A percentile compares a stretch with the other conserved stretches of the same genome.
Evolutionary conservation across 2,113 vertebrate genomes (phyloP).

Genomic region (Romanogobio albipinnatus): DNA sequence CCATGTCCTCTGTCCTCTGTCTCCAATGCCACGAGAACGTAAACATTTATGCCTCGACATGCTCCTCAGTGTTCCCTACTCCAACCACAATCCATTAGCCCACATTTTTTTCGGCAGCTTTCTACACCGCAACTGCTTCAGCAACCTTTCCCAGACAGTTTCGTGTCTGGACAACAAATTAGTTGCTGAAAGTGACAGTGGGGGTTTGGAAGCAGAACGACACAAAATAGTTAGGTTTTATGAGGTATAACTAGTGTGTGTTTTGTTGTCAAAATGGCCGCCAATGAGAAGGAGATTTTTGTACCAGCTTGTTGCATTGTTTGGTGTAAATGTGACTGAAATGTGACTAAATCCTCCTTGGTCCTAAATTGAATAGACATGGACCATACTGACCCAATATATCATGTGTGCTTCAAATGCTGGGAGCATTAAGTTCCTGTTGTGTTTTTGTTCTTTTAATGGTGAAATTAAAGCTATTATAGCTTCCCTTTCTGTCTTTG

Average conservation of each 20-base stretch:
- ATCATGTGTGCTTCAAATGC: not conserved
- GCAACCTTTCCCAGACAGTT: not conserved
- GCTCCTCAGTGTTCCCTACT: constrained; percentile 37
- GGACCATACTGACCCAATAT: not conserved
- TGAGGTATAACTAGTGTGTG: not conserved
- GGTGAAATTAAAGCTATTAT: not conserved
- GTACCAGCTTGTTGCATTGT: not conserved
- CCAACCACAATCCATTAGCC: constrained; percentile 59
- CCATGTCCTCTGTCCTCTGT: constrained; percentile 56
- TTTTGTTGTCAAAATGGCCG: constrained; percentile 4
- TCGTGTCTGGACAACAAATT: not conserved
- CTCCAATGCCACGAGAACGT: constrained; percentile 52
- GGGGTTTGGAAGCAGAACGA: not conserved
- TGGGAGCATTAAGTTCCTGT: not conserved
- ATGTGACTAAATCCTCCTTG: not conserved
- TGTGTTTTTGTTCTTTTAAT: not conserved
- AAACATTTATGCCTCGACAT: constrained; percentile 58
- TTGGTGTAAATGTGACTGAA: constrained; percentile 54
- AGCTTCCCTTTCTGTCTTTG: not conserved
- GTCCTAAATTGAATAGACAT: constrained; percentile 65
- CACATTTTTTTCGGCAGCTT: constrained; percentile 46
- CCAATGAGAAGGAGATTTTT: not conserved
- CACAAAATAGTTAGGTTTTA: constrained; percentile 8
- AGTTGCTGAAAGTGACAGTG: not conserved
- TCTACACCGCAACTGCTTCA: constrained; percentile 36